Conservation (phyloP, 2,113 vertebrate species). For the Callospermophilus lateralis region DNA sequence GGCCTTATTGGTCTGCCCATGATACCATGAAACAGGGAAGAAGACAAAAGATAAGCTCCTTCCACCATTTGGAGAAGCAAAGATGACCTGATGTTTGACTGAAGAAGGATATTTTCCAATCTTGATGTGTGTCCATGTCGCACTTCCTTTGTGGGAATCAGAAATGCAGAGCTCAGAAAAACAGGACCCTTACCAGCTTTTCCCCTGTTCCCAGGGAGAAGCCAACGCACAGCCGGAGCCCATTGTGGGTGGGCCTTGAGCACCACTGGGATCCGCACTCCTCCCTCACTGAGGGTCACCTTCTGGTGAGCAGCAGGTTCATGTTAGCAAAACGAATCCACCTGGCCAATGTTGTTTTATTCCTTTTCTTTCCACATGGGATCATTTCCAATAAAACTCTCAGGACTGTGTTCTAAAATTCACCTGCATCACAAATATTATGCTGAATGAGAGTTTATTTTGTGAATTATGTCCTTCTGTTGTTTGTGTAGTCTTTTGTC, state of each 20-base stretch:
- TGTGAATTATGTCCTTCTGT: not conserved
- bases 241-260: conserved; percentile 1
- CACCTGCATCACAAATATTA: not conserved
- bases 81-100: not conserved
- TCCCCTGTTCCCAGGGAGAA: not conserved
- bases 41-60: not conserved
- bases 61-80: not conserved
- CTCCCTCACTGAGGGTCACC: not conserved
- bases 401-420: not conserved
- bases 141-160: not conserved
- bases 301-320: not conserved
- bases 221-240: not conserved
- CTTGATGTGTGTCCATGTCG: not conserved
- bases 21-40: not conserved
- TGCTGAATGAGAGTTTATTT: not conserved
- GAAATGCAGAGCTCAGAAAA: not conserved
- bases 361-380: not conserved
- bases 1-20: not conserved
- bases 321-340: not conserved
- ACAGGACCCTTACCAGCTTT: not conserved
- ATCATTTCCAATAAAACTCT: not conserved
- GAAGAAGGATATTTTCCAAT: not conserved
- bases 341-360: not conserved
- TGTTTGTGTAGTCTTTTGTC: not conserved
- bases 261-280: not conserved